phyloP scores from a whole-genome alignment of 2,113 vertebrate species.

The Nothocercus nigrocapillus region DNA sequence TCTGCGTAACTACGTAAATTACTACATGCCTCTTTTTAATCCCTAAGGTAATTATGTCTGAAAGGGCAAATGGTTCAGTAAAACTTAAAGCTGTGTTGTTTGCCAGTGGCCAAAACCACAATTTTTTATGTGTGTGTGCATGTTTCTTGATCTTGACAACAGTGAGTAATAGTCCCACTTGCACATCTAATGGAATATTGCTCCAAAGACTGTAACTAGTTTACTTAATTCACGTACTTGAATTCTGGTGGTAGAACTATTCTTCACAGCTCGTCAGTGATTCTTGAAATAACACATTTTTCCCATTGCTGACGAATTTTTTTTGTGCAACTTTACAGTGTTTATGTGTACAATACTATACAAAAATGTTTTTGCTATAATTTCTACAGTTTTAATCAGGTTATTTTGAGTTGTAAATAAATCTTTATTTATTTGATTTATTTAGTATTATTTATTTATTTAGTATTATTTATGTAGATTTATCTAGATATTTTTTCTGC shows the following conservation, averaged over 20 bases:
- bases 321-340: background rate
- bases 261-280: background rate
- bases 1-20: constrained; percentile 1
- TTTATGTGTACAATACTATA: background rate
- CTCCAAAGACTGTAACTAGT: background rate
- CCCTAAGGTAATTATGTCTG: background rate
- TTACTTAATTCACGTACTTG: background rate
- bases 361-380: background rate
- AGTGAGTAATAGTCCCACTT: background rate
- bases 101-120: background rate
- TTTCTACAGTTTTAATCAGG: background rate
- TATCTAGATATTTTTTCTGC: background rate
- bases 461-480: too few relatives aligned
- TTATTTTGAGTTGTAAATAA: background rate
- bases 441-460: too few relatives aligned
- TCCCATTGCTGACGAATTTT: background rate
- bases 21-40: background rate
- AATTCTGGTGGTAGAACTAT: background rate
- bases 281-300: background rate
- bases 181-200: background rate
- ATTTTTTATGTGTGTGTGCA: background rate
- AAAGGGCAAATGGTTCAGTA: constrained; percentile 7
- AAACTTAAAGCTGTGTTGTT: constrained; percentile 1
- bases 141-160: background rate
- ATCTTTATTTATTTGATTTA: background rate